A percentile compares a stretch with the other conserved stretches of the same genome.
Conservation (phyloP, 2,797 vertebrate genomes). For the Acipenser ruthenus region DNA sequence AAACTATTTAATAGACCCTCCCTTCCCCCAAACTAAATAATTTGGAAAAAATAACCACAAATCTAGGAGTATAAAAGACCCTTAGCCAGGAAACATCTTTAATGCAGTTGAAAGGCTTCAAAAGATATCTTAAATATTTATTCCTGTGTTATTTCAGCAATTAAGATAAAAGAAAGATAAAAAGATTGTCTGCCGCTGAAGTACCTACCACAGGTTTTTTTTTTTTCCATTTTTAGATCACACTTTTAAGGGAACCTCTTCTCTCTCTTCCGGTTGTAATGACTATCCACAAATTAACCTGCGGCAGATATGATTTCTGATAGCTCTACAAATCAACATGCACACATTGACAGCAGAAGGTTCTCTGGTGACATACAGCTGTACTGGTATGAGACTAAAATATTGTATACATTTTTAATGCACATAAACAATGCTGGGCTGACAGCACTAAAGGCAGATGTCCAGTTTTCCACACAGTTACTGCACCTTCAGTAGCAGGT, state of each 20-base stretch:
- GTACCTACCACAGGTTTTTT: constrained; percentile 25
- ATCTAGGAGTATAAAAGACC: constrained; percentile 26
- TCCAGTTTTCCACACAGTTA: too few species aligned
- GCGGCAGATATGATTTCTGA: background rate
- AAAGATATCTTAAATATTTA: constrained; percentile 40
- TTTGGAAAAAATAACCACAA: constrained; percentile 31
- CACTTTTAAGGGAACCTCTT: constrained; percentile 16
- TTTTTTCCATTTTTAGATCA: constrained; percentile 46
- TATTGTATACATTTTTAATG: constrained; percentile 10
- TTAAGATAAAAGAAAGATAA: constrained; percentile 52
- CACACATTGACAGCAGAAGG: background rate
- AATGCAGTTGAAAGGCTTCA: constrained; percentile 55
- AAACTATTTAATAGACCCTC: constrained; percentile 17
- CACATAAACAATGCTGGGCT: background rate
- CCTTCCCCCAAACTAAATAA: constrained; percentile 41
- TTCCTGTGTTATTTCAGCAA: constrained; percentile 26
- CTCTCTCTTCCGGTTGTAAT: background rate
- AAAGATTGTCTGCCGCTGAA: constrained; percentile 31
- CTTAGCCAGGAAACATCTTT: constrained; percentile 41
- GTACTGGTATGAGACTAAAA: background rate
- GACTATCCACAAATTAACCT: background rate
- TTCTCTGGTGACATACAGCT: background rate
- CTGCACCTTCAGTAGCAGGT: too few species aligned
- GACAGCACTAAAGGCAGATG: too few species aligned
- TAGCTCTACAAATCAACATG: background rate